phyloP scores from a whole-genome alignment of 2,888 invertebrate genomes.

The Ophioninae sp. region DNA sequence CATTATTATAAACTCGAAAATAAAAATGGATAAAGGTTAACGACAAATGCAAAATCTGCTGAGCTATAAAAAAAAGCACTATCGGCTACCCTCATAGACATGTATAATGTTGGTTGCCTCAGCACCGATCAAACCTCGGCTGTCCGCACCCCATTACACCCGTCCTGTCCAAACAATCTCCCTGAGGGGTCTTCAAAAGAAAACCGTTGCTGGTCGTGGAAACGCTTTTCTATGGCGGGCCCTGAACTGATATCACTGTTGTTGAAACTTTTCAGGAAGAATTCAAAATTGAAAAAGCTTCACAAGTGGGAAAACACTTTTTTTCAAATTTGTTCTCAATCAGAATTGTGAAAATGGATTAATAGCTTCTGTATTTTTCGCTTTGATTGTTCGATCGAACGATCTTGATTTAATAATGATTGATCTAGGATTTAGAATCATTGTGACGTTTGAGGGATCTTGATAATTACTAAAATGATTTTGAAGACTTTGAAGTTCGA shows the following conservation, averaged over 20 bases:
- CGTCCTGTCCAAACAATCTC: not conserved
- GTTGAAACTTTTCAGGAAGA: not conserved
- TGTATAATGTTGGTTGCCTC: not conserved
- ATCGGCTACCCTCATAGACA: not conserved
- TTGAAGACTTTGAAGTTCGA: no score
- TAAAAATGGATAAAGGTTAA: not conserved
- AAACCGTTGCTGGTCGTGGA: slow-evolving; percentile 31
- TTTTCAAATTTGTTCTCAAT: not conserved
- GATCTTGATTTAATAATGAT: not conserved
- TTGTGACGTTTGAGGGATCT: no score
- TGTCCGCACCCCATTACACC: slow-evolving; percentile 1
- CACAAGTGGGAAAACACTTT: not conserved
- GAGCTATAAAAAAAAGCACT: not conserved
- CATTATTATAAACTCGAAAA: not conserved
- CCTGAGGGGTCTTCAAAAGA: slow-evolving; percentile 18
- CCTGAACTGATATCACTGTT: not conserved
- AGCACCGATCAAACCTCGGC: slow-evolving; percentile 8
- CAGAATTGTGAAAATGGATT: not conserved
- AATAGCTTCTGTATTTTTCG: not conserved
- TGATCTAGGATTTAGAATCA: no score
- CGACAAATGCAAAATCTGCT: not conserved
- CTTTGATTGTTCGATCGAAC: not conserved
- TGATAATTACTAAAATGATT: no score
- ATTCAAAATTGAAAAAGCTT: not conserved
- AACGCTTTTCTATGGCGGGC: slow-evolving; percentile 2